These are phyloP conservation scores for Brenthis daphne DNA, from an alignment of 2,888 invertebrate genomes.

Conservation along the genomic window DNA sequence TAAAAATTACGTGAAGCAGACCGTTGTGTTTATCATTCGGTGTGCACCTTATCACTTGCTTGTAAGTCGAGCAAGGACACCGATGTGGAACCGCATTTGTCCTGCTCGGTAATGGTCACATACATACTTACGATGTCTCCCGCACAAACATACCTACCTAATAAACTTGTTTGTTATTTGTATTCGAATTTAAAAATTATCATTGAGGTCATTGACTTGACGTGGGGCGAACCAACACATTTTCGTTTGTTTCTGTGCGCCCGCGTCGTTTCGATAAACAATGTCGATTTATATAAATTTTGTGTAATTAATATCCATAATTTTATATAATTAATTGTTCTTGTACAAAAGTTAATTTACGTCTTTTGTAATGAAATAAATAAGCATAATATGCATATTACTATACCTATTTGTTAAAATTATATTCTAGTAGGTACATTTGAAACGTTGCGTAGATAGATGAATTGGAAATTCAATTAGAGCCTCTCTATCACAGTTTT, in stretches of 20 bases:
- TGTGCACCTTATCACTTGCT: constrained; percentile 59
- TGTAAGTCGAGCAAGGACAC: constrained; percentile 73
- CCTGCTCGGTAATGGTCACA: constrained; percentile 43
- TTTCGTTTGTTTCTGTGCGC: constrained; percentile 43
- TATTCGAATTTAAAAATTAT: constrained; percentile 48
- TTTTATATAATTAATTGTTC: constrained; percentile 8
- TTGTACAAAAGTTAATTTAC: background rate
- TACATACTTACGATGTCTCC: constrained; percentile 17
- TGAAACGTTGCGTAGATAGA: too few relatives aligned
- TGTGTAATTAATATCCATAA: too few relatives aligned
- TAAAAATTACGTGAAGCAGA: constrained; percentile 17
- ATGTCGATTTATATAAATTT: constrained; percentile 33
- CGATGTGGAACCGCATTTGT: constrained; percentile 52
- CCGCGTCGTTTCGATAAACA: constrained; percentile 33
- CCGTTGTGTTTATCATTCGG: constrained; percentile 40
- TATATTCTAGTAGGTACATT: too few relatives aligned
- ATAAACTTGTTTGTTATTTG: constrained; percentile 47
- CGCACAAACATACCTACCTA: constrained; percentile 31
- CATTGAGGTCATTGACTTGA: constrained; percentile 48
- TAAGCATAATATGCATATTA: background rate
- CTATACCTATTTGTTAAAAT: too few relatives aligned
- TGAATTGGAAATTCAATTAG: too few relatives aligned
- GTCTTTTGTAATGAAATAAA: background rate
- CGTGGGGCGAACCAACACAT: constrained; percentile 41
- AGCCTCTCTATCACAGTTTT: too few relatives aligned